phyloP scores from a whole-genome alignment of 2,113 vertebrate species.

The Candoia aspera region DNA sequence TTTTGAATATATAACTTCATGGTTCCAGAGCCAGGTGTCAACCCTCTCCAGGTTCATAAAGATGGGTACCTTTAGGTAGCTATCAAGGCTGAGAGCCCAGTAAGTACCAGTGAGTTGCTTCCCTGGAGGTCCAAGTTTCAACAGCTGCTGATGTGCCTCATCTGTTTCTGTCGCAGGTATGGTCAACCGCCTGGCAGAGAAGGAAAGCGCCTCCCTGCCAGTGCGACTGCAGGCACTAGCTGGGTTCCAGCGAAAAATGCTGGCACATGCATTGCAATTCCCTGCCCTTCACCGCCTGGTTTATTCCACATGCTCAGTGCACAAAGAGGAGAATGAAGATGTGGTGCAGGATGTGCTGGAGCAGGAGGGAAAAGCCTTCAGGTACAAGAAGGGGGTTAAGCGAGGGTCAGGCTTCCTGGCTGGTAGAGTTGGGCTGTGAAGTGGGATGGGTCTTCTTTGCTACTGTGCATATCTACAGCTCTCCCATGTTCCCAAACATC shows the following conservation, averaged over 20 bases:
- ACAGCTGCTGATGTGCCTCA: neutral
- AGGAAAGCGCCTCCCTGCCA: neutral
- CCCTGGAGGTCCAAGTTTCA: neutral
- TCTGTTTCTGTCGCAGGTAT: conserved; percentile 77
- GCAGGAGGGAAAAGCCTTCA: conserved; percentile 74
- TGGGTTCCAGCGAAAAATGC: conserved; percentile 82
- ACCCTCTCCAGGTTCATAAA: neutral
- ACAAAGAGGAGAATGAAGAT: conserved; percentile 89
- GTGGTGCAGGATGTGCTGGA: conserved; percentile 80
- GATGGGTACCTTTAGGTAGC: neutral
- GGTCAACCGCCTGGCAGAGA: conserved; percentile 66
- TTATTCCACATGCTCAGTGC: conserved; percentile 94
- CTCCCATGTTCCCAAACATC: neutral
- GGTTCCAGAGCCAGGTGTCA: neutral
- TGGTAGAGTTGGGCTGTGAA: neutral
- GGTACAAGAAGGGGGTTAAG: conserved; percentile 66
- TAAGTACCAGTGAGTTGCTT: neutral
- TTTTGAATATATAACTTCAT: neutral
- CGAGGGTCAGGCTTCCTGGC: neutral
- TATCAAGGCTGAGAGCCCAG: neutral
- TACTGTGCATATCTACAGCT: neutral
- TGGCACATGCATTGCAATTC: conserved; percentile 85
- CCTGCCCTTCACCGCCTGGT: conserved; percentile 81
- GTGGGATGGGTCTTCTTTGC: neutral
- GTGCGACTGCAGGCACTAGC: conserved; percentile 82